Evolutionary conservation across 2,888 invertebrate genomes (phyloP).

Genomic region (Lutraria lutraria): DNA sequence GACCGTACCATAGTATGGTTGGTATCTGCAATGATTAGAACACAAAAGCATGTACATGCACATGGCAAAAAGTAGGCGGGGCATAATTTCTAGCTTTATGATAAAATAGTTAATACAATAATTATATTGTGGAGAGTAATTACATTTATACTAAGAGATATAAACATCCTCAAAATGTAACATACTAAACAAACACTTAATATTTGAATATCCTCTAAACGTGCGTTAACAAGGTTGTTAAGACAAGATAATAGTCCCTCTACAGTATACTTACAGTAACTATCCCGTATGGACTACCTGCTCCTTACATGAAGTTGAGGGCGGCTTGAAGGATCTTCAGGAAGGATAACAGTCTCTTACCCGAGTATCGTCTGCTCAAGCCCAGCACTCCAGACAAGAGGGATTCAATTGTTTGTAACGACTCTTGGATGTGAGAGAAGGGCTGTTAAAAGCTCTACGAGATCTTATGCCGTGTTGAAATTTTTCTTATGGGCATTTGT

Average conservation of each 20-base stretch:
- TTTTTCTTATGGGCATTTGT: background rate
- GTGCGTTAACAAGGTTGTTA: slow-evolving; percentile 19
- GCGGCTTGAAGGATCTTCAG: slow-evolving; percentile 43
- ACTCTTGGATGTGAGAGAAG: slow-evolving; percentile 44
- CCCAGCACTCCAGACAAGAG: slow-evolving; percentile 47
- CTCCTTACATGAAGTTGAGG: slow-evolving; percentile 47
- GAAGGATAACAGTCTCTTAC: slow-evolving; percentile 53
- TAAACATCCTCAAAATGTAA: slow-evolving; percentile 2
- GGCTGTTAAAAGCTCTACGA: slow-evolving; percentile 33
- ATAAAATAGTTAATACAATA: background rate
- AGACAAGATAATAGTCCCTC: slow-evolving; percentile 29
- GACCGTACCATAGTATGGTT: background rate
- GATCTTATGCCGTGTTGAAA: background rate
- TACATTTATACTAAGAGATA: background rate
- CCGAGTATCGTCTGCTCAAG: slow-evolving; percentile 28
- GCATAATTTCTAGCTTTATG: background rate
- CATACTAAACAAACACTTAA: background rate
- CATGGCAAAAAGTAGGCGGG: background rate
- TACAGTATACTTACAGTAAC: slow-evolving; percentile 30
- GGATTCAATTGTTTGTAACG: slow-evolving; percentile 56
- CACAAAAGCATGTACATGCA: background rate
- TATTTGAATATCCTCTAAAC: background rate
- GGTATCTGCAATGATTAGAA: background rate
- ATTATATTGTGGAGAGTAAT: background rate
- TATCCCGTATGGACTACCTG: slow-evolving; percentile 30